Evolutionary conservation across 2,113 vertebrate genomes (phyloP).

Genomic region (Ageneiosus marmoratus): DNA sequence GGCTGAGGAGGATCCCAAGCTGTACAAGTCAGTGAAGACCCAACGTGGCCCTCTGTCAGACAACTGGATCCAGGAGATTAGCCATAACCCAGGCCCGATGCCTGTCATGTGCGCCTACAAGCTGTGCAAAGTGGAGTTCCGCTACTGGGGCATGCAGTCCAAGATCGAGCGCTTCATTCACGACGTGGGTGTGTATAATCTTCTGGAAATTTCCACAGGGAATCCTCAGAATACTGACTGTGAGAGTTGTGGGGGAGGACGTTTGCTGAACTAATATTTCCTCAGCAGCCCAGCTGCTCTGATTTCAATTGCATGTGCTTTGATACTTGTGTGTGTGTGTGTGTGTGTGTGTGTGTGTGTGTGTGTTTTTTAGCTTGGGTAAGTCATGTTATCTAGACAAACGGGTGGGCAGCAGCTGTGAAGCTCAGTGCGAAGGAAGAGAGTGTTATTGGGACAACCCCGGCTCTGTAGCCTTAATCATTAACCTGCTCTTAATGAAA

Average conservation of each 20-base stretch:
- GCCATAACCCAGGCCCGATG: constrained; percentile 75
- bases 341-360: constrained; percentile 33
- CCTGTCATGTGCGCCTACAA: constrained; percentile 99
- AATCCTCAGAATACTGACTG: constrained; percentile 8
- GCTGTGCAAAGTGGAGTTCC: constrained; percentile 98
- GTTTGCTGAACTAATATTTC: constrained; percentile 23
- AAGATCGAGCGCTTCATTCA: constrained; percentile 99
- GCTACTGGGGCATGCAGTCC: constrained; percentile 99
- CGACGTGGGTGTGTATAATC: constrained; percentile 84
- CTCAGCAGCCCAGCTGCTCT: constrained; percentile 23
- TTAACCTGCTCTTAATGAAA: constrained; percentile 54
- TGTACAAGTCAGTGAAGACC: constrained; percentile 90
- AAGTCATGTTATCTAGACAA: constrained; percentile 35
- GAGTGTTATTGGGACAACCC: constrained; percentile 11
- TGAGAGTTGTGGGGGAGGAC: constrained; percentile 6
- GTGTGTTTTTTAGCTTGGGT: constrained; percentile 12
- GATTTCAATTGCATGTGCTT: not conserved
- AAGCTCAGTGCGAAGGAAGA: constrained; percentile 19
- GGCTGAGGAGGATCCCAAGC: constrained; percentile 89
- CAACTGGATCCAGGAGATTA: constrained; percentile 91
- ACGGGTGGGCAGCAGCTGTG: constrained; percentile 43
- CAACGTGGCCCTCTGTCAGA: constrained; percentile 88
- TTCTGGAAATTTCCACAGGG: constrained; percentile 13
- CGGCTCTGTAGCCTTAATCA: constrained; percentile 33
- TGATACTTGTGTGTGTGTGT: constrained; percentile 30